phyloP scores from a whole-genome alignment of 2,113 vertebrate species.

The Elachura formosa region DNA sequence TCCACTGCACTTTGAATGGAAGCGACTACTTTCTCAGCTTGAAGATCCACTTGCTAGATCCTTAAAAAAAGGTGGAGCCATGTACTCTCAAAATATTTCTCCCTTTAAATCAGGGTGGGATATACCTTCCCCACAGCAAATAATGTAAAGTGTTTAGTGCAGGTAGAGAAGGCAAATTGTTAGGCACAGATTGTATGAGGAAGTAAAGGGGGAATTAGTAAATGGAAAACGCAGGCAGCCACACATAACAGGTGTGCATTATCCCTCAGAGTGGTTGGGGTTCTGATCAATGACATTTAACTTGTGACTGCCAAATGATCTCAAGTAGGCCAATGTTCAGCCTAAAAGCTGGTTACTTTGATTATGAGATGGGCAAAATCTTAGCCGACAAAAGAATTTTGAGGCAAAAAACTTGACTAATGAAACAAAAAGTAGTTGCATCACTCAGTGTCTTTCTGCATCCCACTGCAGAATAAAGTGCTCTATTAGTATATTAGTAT shows the following conservation, averaged over 20 bases:
- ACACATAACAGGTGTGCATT: neutral
- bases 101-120: neutral
- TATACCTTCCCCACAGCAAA: neutral
- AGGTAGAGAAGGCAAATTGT: neutral
- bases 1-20: neutral
- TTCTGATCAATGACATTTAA: neutral
- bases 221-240: neutral
- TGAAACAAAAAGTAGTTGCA: neutral
- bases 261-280: rapidly evolving
- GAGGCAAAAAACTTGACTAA: rapidly evolving
- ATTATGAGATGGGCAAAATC: neutral
- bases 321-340: neutral
- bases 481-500: neutral
- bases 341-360: neutral
- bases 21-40: neutral
- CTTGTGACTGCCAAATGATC: neutral
- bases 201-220: neutral
- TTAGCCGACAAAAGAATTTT: neutral
- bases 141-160: neutral
- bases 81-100: neutral
- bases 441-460: neutral
- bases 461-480: neutral
- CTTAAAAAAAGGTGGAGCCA: neutral
- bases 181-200: neutral
- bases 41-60: neutral